Evolutionary conservation across 1,140 invertebrate species (phyloP).

Genomic region (Portunus trituberculatus): DNA sequence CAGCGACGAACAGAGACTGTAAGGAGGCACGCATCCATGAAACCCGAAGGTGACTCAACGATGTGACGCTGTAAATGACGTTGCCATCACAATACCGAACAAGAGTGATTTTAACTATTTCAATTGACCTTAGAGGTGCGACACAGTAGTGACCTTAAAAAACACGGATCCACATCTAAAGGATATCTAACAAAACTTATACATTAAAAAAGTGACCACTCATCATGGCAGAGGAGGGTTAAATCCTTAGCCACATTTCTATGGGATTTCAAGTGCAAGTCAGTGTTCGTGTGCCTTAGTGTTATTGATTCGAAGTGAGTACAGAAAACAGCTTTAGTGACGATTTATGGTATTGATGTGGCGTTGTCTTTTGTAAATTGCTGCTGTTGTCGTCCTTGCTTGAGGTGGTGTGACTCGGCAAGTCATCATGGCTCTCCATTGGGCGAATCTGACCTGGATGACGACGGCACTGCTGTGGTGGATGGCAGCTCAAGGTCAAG

Average conservation of each 20-base stretch:
- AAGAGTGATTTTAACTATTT: too few species aligned
- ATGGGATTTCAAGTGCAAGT: neutral
- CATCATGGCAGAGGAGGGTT: neutral
- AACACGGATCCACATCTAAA: neutral
- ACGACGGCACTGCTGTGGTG: neutral
- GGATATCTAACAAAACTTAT: neutral
- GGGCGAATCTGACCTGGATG: neutral
- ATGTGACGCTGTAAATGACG: too few species aligned
- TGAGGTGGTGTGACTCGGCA: too few species aligned
- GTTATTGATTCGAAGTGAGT: neutral
- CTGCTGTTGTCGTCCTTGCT: neutral
- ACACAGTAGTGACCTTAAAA: neutral
- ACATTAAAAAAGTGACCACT: neutral
- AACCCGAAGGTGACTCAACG: too few species aligned
- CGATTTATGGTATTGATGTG: neutral
- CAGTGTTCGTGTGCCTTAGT: neutral
- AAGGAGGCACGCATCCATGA: too few species aligned
- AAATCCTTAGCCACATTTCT: neutral
- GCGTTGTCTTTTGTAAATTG: neutral
- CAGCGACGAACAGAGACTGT: too few species aligned
- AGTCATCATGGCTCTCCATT: neutral
- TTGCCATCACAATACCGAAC: too few species aligned
- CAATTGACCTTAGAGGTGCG: neutral
- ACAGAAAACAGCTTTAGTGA: neutral
- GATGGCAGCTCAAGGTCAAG: neutral